A percentile compares a stretch with the other conserved stretches of the same genome.
Conservation (phyloP, 2,888 invertebrate genomes). For the Gibbula magus region DNA sequence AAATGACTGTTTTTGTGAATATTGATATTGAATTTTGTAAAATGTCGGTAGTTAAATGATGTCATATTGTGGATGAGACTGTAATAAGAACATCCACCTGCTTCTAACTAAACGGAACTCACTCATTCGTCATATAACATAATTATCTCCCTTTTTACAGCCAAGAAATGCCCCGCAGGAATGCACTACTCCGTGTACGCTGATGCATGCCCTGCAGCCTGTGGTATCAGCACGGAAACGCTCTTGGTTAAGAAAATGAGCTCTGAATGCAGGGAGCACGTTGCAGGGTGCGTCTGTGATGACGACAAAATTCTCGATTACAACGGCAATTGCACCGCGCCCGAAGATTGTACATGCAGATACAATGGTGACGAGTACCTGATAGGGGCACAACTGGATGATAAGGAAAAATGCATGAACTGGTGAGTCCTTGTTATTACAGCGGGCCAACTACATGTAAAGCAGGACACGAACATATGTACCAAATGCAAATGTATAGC, state of each 20-base stretch:
- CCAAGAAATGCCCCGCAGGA: constrained; percentile 4
- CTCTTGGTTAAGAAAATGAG: background rate
- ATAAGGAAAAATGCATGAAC: background rate
- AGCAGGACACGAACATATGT: too few relatives aligned
- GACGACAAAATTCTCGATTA: background rate
- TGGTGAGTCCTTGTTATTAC: background rate
- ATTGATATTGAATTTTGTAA: too few relatives aligned
- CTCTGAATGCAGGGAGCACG: background rate
- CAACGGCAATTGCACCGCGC: background rate
- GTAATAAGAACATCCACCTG: too few relatives aligned
- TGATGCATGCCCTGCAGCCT: background rate
- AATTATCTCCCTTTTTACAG: background rate
- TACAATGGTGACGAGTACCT: background rate
- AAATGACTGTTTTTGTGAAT: too few relatives aligned
- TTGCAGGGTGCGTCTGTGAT: constrained; percentile 8
- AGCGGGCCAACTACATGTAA: too few relatives aligned
- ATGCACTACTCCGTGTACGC: constrained; percentile 14
- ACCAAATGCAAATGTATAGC: too few relatives aligned
- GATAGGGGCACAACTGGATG: background rate
- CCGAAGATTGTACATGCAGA: background rate
- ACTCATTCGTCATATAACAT: too few relatives aligned
- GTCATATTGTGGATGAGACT: too few relatives aligned
- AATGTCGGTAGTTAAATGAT: too few relatives aligned
- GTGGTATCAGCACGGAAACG: background rate
- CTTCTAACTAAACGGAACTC: too few relatives aligned